Evolutionary conservation across 2,113 vertebrate genomes (phyloP).

Genomic region (Silurus asotus): DNA sequence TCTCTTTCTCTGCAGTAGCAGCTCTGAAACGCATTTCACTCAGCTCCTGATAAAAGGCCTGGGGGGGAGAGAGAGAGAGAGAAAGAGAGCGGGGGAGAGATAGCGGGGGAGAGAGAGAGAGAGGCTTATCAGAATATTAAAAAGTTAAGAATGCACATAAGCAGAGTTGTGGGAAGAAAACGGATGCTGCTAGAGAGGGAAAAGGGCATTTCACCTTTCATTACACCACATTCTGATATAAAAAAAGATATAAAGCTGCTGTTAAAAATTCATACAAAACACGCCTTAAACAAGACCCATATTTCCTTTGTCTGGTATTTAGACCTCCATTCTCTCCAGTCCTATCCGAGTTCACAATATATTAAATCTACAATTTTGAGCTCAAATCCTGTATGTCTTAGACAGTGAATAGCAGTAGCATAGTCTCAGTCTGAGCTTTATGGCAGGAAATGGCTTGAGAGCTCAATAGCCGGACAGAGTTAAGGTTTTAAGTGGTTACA

Average conservation of each 20-base stretch:
- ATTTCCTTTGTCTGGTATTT: conserved; percentile 22
- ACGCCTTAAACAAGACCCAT: conserved; percentile 4
- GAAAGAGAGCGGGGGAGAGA: conserved; percentile 67
- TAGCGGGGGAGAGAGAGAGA: conserved; percentile 63
- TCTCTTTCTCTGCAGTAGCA: conserved; percentile 86
- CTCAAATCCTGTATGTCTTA: conserved; percentile 19
- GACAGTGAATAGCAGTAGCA: conserved; percentile 54
- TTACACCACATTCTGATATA: not conserved
- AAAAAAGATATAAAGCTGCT: not conserved
- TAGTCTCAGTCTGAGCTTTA: conserved; percentile 35
- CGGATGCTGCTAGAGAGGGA: not conserved
- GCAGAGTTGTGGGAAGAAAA: not conserved
- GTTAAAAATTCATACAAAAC: not conserved
- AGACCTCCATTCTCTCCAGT: conserved; percentile 5
- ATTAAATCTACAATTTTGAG: conserved; percentile 46
- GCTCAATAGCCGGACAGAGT: conserved; percentile 22
- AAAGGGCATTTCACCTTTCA: not conserved
- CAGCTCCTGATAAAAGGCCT: conserved; percentile 89
- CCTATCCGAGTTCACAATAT: conserved; percentile 37
- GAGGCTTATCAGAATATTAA: conserved; percentile 18
- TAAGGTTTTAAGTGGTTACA: conserved; percentile 39
- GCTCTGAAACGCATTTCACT: conserved; percentile 83
- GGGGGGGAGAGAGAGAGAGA: not conserved
- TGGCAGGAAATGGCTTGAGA: conserved; percentile 69
- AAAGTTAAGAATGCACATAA: conserved; percentile 18